phyloP scores from a whole-genome alignment of 2,797 vertebrate genomes.

The Aulostomus chinensis region DNA sequence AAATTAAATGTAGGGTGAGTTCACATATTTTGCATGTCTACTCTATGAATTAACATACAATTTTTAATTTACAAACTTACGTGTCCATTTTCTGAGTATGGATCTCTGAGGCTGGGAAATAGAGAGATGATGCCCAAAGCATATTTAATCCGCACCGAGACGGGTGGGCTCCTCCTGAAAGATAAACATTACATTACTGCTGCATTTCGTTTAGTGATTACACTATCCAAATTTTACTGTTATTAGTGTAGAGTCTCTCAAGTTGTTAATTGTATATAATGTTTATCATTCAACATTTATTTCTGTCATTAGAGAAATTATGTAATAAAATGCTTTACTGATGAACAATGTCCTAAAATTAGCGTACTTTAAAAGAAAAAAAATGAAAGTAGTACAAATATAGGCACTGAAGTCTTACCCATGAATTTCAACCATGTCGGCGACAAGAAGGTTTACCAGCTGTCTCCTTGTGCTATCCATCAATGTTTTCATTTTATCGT shows the following conservation, averaged over 20 bases:
- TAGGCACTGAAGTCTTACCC: background rate
- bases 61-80: slow-evolving; percentile 25
- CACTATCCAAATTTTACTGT: no score
- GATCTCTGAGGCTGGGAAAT: slow-evolving; percentile 24
- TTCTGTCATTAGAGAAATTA: background rate
- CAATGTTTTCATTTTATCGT: slow-evolving; percentile 15
- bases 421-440: slow-evolving; percentile 7
- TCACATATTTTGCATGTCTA: background rate
- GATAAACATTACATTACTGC: slow-evolving; percentile 6
- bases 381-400: no score
- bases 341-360: background rate
- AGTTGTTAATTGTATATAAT: no score
- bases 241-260: no score
- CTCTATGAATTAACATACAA: background rate
- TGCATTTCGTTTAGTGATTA: slow-evolving; percentile 2
- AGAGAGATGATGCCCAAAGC: slow-evolving; percentile 22
- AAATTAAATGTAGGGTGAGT: background rate
- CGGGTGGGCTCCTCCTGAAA: slow-evolving; percentile 18
- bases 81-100: slow-evolving; percentile 26
- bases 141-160: slow-evolving; percentile 8
- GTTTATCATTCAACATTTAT: no score
- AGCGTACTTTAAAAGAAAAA: background rate
- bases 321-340: background rate
- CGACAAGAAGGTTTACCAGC: slow-evolving; percentile 12
- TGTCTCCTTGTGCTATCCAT: slow-evolving; percentile 14